Percentiles rank a stretch among this genome's conserved stretches.
phyloP scores from a whole-genome alignment of 2,797 vertebrate species.

The Gymnothorax javanicus region DNA sequence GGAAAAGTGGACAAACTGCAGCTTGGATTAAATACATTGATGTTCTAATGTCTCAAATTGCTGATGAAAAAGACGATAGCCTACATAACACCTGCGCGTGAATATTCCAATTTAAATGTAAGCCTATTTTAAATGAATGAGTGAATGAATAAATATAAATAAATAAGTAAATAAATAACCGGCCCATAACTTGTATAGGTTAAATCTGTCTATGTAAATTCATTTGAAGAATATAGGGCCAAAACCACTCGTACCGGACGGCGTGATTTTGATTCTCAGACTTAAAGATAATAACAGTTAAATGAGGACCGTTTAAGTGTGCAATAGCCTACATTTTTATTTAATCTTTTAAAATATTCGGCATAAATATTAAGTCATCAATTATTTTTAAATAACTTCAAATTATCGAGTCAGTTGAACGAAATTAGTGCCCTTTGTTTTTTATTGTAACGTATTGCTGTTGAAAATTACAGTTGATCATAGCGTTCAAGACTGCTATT shows the following conservation, averaged over 20 bases:
- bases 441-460: constrained; percentile 78
- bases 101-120: too few species aligned
- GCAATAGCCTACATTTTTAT: constrained; percentile 20
- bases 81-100: background rate
- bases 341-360: constrained; percentile 59
- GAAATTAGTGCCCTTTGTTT: constrained; percentile 83
- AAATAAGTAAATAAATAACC: too few species aligned
- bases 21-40: too few species aligned
- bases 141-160: too few species aligned
- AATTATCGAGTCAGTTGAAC: constrained; percentile 80
- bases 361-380: constrained; percentile 78
- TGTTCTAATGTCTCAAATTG: too few species aligned
- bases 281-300: background rate
- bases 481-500: constrained; percentile 74
- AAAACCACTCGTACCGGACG: too few species aligned
- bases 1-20: too few species aligned
- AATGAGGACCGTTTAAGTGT: background rate
- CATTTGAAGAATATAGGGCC: too few species aligned
- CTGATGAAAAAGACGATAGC: background rate
- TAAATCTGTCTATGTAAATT: too few species aligned
- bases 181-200: too few species aligned
- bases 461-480: constrained; percentile 81
- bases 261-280: background rate
- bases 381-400: constrained; percentile 80
- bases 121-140: too few species aligned